A percentile compares a stretch with the other conserved stretches of the same genome.
Evolutionary conservation across 2,113 vertebrate genomes (phyloP).

Genomic region (Pogona vitticeps): DNA sequence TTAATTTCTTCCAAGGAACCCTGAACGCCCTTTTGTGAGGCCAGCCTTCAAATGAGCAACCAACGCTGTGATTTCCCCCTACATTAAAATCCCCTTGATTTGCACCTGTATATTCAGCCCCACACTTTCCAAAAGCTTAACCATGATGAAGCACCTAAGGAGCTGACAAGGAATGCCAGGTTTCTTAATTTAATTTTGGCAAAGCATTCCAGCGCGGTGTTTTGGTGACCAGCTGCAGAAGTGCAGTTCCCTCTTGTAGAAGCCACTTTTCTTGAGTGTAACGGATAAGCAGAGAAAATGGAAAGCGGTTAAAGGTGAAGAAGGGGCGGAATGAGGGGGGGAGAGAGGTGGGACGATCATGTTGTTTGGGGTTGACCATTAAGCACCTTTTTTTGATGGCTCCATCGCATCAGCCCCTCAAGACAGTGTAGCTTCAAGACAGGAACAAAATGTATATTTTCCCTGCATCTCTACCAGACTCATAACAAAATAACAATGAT

Average conservation of each 20-base stretch:
- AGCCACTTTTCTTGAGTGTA: too few relatives aligned
- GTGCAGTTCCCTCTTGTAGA: slow-evolving; percentile 27
- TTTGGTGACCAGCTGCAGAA: slow-evolving; percentile 48
- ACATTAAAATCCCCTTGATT: not conserved
- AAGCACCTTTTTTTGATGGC: too few relatives aligned
- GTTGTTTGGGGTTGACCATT: slow-evolving; percentile 59
- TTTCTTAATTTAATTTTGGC: slow-evolving; percentile 44
- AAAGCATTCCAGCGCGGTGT: slow-evolving; percentile 39
- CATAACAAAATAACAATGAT: not conserved
- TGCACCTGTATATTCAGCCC: not conserved
- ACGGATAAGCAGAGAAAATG: too few relatives aligned
- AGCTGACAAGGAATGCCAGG: slow-evolving; percentile 5
- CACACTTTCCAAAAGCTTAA: not conserved
- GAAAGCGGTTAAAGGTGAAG: too few relatives aligned
- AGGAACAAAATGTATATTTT: slow-evolving; percentile 69
- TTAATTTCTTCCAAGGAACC: not conserved
- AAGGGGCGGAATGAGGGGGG: slow-evolving; percentile 69
- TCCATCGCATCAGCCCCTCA: too few relatives aligned
- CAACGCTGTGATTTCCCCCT: not conserved
- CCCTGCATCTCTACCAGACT: too few relatives aligned
- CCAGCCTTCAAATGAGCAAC: not conserved
- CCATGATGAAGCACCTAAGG: not conserved
- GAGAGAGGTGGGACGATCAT: slow-evolving; percentile 71
- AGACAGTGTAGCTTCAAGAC: too few relatives aligned
- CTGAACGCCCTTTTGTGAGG: accelerated